phyloP scores from a whole-genome alignment of 2,113 vertebrate species.

The Eolophus roseicapilla region DNA sequence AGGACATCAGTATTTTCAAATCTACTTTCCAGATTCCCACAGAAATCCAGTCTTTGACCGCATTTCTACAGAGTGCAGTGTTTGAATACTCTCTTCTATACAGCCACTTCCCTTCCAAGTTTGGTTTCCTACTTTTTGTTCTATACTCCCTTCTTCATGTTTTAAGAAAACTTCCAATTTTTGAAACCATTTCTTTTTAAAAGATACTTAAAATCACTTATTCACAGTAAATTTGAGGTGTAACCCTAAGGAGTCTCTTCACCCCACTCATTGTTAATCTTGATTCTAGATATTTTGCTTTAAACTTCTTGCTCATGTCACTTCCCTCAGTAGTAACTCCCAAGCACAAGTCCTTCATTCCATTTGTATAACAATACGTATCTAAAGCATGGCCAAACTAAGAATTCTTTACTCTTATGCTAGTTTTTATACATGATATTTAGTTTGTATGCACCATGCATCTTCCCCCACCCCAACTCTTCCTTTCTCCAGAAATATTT shows the following conservation, averaged over 20 bases:
- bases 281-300: neutral
- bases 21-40: neutral
- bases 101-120: neutral
- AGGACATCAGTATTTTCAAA: neutral
- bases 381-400: neutral
- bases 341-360: neutral
- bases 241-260: neutral
- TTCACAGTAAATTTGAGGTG: neutral
- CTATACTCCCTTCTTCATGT: neutral
- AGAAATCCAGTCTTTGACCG: neutral
- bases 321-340: neutral
- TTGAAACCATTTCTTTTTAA: neutral
- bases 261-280: neutral
- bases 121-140: neutral
- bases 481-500: neutral
- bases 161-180: neutral
- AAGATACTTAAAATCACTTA: neutral
- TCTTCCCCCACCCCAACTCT: fast-evolving
- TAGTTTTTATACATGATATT: neutral
- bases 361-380: neutral
- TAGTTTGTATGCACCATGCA: neutral
- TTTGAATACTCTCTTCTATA: neutral
- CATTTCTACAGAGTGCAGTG: neutral
- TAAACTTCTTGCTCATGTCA: neutral
- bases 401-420: neutral